phyloP scores from a whole-genome alignment of 2,888 invertebrate genomes.

The Pasiphila rectangulata region DNA sequence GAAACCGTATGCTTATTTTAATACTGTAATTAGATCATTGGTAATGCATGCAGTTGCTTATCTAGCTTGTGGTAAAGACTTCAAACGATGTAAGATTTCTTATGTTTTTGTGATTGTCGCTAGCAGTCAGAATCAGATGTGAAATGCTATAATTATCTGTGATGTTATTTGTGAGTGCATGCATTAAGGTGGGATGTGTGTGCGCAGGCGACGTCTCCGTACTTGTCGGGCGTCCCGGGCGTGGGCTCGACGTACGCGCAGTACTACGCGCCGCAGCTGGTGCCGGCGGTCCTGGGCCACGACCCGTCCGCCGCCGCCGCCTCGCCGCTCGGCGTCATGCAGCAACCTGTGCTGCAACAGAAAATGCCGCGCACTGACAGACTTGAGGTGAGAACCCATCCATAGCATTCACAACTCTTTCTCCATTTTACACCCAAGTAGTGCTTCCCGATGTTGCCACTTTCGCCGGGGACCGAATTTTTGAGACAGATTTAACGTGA shows the following conservation, averaged over 20 bases:
- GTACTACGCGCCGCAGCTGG: constrained; percentile 93
- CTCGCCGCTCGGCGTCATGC: constrained; percentile 92
- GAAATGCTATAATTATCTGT: constrained; percentile 6
- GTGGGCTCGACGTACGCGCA: constrained; percentile 94
- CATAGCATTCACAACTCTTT: constrained; percentile 30
- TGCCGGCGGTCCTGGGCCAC: constrained; percentile 94
- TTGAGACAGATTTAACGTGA: not conserved
- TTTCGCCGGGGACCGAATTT: constrained; percentile 60
- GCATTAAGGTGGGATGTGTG: constrained; percentile 34
- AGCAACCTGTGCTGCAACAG: constrained; percentile 93
- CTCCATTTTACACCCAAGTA: constrained; percentile 49
- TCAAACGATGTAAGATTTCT: constrained; percentile 1
- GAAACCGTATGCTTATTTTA: constrained; percentile 65
- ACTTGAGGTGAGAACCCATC: constrained; percentile 90
- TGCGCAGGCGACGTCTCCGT: constrained; percentile 92
- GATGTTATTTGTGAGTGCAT: constrained; percentile 2
- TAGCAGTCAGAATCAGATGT: constrained; percentile 16
- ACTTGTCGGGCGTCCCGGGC: constrained; percentile 94
- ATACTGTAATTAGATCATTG: constrained; percentile 46
- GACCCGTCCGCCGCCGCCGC: constrained; percentile 89
- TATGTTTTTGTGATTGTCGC: constrained; percentile 5
- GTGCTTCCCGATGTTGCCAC: constrained; percentile 63
- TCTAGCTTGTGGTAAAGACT: constrained; percentile 45
- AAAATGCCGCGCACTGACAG: constrained; percentile 97
- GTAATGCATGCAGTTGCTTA: constrained; percentile 67